Base-by-base conservation (phyloP, 2,113 vertebrate genomes). In the Callionymus lyra region DNA sequence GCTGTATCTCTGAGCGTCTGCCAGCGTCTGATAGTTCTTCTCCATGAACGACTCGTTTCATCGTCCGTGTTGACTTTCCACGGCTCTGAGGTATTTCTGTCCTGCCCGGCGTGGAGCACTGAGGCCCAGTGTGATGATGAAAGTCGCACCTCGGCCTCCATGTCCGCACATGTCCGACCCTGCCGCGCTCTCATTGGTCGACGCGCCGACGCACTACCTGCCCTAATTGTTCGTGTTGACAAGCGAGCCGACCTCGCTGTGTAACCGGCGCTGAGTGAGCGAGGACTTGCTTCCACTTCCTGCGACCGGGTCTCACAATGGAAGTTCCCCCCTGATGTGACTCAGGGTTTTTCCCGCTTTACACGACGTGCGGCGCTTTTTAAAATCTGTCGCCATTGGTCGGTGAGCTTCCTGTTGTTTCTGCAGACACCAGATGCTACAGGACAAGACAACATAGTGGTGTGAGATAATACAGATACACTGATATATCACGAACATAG, bases 201-300 rank as follows among this genome's bases (percentile, higher is more conserved):
- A 59, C 44, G 34, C 49, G 17, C 45, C 21, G 32, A 50, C 45
- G 34, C 40, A 2, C 45, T 40, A 44, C 49, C 34, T 38, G 47
- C 46, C 56, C 62, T 80, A 74, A 79, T 81, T 69, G 63, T 65
- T 58, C 48, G 9, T 81, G 79, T 68, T 80, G 82, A 85, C 75
- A 79, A 74, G 13, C 70, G 36, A 21, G 40, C 42, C 49, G 68
- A 73, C 81, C 81, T 82, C 75, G 68, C 54, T 55, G 59, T 44
- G n/a, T 10, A 41, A 31, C 35, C 27, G 45, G 45, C 50, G 80
- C 44, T 72, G 80, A 84, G 60, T 79, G 80, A 77, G 12, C 12
- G 63, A 14, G 12, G 36, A 8, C 21, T n/a, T 34, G 44, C 67
- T 68, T 81, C 68, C 56, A 63, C 67, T 80, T 82, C 81, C 84